phyloP scores from a whole-genome alignment of 2,113 vertebrate species.

The Sprattus sprattus region DNA sequence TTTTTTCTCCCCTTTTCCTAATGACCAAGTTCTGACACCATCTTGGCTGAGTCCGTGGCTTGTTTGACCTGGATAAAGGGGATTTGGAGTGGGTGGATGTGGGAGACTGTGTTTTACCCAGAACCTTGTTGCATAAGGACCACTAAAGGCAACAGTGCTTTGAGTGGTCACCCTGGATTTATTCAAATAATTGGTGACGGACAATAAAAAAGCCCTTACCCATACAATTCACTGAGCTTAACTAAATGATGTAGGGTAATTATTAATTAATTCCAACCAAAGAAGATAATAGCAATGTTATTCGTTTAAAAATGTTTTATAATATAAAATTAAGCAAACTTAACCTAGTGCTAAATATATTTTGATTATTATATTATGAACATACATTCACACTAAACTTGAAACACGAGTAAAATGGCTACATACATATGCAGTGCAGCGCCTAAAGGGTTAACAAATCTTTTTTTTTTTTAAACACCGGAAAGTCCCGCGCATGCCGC shows the following conservation, averaged over 20 bases:
- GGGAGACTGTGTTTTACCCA: not conserved
- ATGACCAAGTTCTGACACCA: not conserved
- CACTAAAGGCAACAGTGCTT: not conserved
- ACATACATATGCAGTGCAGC: not conserved
- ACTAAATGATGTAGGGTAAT: not conserved
- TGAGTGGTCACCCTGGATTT: not conserved
- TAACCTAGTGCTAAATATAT: no score
- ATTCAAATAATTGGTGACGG: not conserved
- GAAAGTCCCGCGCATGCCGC: slow-evolving; percentile 72
- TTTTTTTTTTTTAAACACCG: slow-evolving; percentile 42
- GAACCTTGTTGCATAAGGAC: not conserved
- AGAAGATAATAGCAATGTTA: not conserved
- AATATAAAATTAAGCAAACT: no score
- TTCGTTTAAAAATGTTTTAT: no score
- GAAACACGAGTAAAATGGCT: not conserved
- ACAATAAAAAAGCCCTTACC: not conserved
- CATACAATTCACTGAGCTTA: not conserved
- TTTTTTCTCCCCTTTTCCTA: slow-evolving; percentile 42
- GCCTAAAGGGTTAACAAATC: slow-evolving; percentile 60
- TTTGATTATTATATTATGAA: no score
- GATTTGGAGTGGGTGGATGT: not conserved
- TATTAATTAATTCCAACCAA: not conserved
- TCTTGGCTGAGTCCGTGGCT: not conserved
- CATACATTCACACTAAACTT: not conserved
- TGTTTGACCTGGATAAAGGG: not conserved